These are phyloP conservation scores for Pachliopta kotzebuea DNA, from an alignment of 2,888 invertebrate species.

Conservation along the genomic window DNA sequence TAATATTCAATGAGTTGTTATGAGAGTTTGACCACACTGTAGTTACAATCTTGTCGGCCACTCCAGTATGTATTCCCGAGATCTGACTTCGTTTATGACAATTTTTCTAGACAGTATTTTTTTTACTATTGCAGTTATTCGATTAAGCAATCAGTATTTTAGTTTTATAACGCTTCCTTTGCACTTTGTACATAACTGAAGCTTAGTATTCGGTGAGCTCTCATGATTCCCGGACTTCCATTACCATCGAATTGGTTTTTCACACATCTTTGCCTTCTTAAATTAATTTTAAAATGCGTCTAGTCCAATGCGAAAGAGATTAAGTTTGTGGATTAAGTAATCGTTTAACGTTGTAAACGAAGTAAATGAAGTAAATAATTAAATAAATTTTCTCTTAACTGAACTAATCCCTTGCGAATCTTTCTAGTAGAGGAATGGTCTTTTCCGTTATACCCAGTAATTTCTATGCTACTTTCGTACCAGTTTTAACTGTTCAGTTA, in stretches of 20 bases:
- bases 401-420: conserved; percentile 49
- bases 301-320: conserved; percentile 79
- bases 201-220: conserved; percentile 49
- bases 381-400: conserved; percentile 44
- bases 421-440: conserved; percentile 48
- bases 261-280: conserved; percentile 77
- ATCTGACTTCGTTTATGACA: conserved; percentile 65
- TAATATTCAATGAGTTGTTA: conserved; percentile 54
- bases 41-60: conserved; percentile 37
- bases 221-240: conserved; percentile 47
- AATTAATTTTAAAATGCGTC: conserved; percentile 74
- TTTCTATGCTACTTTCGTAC: conserved; percentile 61
- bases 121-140: conserved; percentile 59
- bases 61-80: conserved; percentile 65
- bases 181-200: conserved; percentile 61
- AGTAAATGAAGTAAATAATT: conserved; percentile 34
- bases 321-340: conserved; percentile 70
- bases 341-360: conserved; percentile 49
- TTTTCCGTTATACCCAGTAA: conserved; percentile 50
- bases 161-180: conserved; percentile 60
- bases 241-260: conserved; percentile 60
- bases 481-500: conserved; percentile 72
- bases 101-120: conserved; percentile 64
- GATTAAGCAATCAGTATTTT: conserved; percentile 63
- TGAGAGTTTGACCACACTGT: conserved; percentile 51